Evolutionary conservation across 1,140 invertebrate species (phyloP).

Genomic region (Heterodera carotae): DNA sequence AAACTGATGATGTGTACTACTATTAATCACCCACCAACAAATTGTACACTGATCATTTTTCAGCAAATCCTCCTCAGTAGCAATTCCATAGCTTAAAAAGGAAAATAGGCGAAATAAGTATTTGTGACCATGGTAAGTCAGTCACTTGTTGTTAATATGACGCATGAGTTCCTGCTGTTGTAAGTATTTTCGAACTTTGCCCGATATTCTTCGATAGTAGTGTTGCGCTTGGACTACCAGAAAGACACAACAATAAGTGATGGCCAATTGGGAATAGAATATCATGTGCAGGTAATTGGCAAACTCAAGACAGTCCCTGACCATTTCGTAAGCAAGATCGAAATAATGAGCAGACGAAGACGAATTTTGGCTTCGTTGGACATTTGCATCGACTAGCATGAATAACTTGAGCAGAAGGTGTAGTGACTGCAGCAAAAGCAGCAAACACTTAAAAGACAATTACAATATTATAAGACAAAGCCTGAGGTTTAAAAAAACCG

Average conservation of each 20-base stretch:
- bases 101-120: conserved; percentile 13
- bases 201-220: conserved; percentile 48
- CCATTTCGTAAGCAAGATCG: conserved; percentile 42
- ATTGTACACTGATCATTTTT: conserved; percentile 50
- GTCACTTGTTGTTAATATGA: conserved; percentile 50
- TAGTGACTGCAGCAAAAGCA: conserved; percentile 42
- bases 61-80: conserved; percentile 48
- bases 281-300: conserved; percentile 52
- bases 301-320: conserved; percentile 48
- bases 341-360: conserved; percentile 39
- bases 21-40: conserved; percentile 38
- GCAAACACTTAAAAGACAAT: conserved; percentile 31
- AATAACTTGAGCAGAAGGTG: conserved; percentile 46
- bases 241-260: conserved; percentile 49
- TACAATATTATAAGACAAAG: too few relatives aligned
- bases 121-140: too few relatives aligned
- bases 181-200: conserved; percentile 49
- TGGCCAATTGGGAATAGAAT: conserved; percentile 46
- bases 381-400: conserved; percentile 33
- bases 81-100: conserved; percentile 45
- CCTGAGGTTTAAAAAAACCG: too few relatives aligned
- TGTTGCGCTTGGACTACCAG: conserved; percentile 46
- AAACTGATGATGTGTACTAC: background rate
- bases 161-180: conserved; percentile 53
- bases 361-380: conserved; percentile 40